Conservation (phyloP, 2,797 vertebrate species). For the Helostoma temminkii region DNA sequence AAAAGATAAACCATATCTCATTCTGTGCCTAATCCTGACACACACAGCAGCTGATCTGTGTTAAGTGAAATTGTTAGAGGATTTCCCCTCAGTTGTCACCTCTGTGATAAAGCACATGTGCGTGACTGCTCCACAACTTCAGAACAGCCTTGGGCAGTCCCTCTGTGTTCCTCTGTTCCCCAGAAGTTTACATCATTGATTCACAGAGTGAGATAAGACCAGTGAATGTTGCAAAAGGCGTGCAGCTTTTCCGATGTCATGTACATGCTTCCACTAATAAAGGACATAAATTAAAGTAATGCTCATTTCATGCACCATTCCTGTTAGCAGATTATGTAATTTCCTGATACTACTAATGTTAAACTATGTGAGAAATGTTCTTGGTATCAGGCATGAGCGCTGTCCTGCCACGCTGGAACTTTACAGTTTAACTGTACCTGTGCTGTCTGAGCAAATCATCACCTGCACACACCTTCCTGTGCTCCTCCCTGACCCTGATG, state of each 20-base stretch:
- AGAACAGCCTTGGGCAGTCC: slow-evolving; percentile 64
- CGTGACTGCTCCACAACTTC: slow-evolving; percentile 76
- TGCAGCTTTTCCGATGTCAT: slow-evolving; percentile 31
- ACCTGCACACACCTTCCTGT: slow-evolving; percentile 64
- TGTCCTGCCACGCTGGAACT: slow-evolving; percentile 18
- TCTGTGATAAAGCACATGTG: slow-evolving; percentile 82
- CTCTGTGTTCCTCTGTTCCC: slow-evolving; percentile 49
- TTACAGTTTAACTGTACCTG: slow-evolving; percentile 34
- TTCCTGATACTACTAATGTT: slow-evolving; percentile 29
- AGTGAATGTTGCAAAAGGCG: slow-evolving; percentile 30
- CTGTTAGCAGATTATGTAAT: slow-evolving; percentile 35
- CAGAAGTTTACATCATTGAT: slow-evolving; percentile 63
- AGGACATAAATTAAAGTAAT: slow-evolving; percentile 65
- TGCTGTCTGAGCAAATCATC: slow-evolving; percentile 57
- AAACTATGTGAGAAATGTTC: slow-evolving; percentile 58
- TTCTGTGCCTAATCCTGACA: slow-evolving; percentile 20
- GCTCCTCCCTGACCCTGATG: slow-evolving; percentile 62
- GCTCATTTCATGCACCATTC: slow-evolving; percentile 33
- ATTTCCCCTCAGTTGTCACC: slow-evolving; percentile 65
- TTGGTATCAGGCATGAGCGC: slow-evolving; percentile 14
- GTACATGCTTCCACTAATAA: slow-evolving; percentile 48
- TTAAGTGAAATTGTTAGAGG: slow-evolving; percentile 57
- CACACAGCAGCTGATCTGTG: slow-evolving; percentile 8
- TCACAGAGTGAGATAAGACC: slow-evolving; percentile 67
- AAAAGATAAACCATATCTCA: background rate